Evolutionary conservation across 2,113 vertebrate species (phyloP).

Genomic region (Bujurquina vittata): DNA sequence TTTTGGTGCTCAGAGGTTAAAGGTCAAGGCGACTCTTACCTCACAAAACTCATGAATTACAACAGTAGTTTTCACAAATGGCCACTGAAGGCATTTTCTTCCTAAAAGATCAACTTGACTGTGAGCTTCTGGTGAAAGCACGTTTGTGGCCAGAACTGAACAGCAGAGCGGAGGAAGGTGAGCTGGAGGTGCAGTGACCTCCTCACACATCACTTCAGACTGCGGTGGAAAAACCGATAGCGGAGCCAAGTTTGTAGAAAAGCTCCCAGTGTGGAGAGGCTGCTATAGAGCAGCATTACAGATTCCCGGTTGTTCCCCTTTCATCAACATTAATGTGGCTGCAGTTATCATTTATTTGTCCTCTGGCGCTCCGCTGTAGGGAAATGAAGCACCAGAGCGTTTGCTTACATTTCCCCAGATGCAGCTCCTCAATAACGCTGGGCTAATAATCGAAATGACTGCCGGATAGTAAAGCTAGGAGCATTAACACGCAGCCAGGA

Average conservation of each 20-base stretch:
- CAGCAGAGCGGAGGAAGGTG: not conserved
- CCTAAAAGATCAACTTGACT: not conserved
- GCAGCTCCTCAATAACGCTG: not conserved
- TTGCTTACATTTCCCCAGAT: conserved; percentile 10
- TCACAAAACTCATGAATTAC: not conserved
- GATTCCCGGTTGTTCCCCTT: conserved; percentile 1
- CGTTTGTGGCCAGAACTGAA: not conserved
- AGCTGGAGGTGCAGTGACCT: not conserved
- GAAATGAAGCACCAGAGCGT: not conserved
- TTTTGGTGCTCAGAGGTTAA: not conserved
- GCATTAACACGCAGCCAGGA: not conserved
- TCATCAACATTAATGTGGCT: conserved; percentile 29
- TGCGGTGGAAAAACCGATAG: not conserved
- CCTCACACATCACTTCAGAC: not conserved
- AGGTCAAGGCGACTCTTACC: not conserved
- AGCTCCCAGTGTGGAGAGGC: not conserved
- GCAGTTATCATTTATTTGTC: conserved; percentile 2
- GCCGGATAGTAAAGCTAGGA: not conserved
- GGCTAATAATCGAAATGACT: not conserved
- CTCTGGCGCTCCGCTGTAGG: not conserved
- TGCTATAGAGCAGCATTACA: not conserved
- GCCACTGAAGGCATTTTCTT: not conserved
- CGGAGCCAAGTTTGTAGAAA: not conserved
- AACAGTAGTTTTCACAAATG: not conserved
- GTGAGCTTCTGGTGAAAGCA: not conserved